Evolutionary conservation across 2,888 invertebrate species (phyloP).

Genomic region (Lycophotia porphyrea): DNA sequence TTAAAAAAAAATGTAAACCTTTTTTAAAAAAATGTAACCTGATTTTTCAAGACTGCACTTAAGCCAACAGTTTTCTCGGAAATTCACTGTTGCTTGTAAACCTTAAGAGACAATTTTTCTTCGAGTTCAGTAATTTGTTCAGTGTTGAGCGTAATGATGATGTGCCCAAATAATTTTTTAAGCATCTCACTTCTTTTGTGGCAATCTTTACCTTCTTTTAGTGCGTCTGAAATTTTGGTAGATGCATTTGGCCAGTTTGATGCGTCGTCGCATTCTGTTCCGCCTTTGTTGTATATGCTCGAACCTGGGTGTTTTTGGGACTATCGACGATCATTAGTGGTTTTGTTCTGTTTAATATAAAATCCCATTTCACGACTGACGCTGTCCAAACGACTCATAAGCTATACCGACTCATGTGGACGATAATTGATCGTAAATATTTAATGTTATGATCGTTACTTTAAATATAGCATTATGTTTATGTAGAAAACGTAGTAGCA

Average conservation of each 20-base stretch:
- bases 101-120: not conserved
- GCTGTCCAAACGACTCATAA: not conserved
- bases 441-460: constrained; percentile 61
- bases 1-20: not conserved
- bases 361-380: not conserved
- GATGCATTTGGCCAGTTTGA: not conserved
- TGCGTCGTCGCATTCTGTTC: not conserved
- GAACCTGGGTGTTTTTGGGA: not conserved
- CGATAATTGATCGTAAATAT: constrained; percentile 71
- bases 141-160: too few species aligned
- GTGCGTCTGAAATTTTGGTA: not conserved
- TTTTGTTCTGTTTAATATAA: not conserved
- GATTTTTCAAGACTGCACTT: not conserved
- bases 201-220: not conserved
- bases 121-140: not conserved
- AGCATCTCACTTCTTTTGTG: not conserved
- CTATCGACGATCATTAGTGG: not conserved
- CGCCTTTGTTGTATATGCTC: not conserved
- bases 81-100: not conserved
- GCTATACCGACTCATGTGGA: constrained; percentile 27
- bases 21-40: constrained; percentile 2
- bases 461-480: constrained; percentile 51
- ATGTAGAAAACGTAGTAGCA: constrained; percentile 53
- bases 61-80: not conserved
- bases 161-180: not conserved